A percentile compares a stretch with the other conserved stretches of the same genome.
Conservation (phyloP, 23 tunicate species). For the Styela clava region DNA sequence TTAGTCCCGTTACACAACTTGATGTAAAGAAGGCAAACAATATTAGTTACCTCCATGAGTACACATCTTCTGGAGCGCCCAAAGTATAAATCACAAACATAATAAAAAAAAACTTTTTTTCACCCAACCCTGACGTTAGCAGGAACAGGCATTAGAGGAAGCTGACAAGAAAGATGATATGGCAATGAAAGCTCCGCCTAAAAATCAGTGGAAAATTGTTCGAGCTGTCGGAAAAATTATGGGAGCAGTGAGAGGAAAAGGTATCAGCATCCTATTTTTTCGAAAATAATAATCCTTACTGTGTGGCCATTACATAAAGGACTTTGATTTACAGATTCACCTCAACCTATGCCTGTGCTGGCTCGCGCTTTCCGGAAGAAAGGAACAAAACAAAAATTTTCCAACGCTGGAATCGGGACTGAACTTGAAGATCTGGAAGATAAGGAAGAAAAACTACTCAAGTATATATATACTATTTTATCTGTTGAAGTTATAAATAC, state of each 20-base stretch:
- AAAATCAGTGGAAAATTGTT: slow-evolving; percentile 46
- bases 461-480: slow-evolving; percentile 8
- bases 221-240: slow-evolving; percentile 60
- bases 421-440: slow-evolving; percentile 51
- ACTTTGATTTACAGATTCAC: neutral
- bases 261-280: neutral
- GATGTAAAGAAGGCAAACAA: too few relatives aligned
- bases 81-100: too few relatives aligned
- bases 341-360: neutral
- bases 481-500: too few relatives aligned
- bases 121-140: too few relatives aligned
- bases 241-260: slow-evolving; percentile 46
- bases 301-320: too few relatives aligned
- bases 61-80: too few relatives aligned
- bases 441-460: slow-evolving; percentile 32
- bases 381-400: slow-evolving; percentile 23
- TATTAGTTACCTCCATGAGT: too few relatives aligned
- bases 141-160: neutral
- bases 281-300: neutral
- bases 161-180: slow-evolving; percentile 26
- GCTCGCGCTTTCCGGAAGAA: slow-evolving; percentile 30
- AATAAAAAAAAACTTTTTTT: too few relatives aligned
- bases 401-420: neutral
- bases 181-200: slow-evolving; percentile 32
- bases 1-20: too few relatives aligned